Conservation (phyloP, 1,140 invertebrate species). For the Trachymyrmex cornetzi region DNA sequence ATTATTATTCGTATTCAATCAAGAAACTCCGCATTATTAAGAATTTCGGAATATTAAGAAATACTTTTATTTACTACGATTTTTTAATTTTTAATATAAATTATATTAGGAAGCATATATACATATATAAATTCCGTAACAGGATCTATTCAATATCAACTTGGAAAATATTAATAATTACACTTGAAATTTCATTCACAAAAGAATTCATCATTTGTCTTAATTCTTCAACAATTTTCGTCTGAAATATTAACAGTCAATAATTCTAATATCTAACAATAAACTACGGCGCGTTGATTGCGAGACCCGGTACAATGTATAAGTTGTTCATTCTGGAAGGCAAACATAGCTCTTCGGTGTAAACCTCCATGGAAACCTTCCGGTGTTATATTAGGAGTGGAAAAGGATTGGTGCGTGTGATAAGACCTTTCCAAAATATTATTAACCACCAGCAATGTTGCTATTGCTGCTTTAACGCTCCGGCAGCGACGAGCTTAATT, state of each 20-base stretch:
- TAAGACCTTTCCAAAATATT: constrained; percentile 49
- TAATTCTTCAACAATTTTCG: not conserved
- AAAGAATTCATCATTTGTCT: not conserved
- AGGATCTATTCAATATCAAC: not conserved
- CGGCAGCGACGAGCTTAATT: constrained; percentile 78
- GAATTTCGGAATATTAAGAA: not conserved
- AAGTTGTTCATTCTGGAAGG: not conserved
- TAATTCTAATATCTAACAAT: not conserved
- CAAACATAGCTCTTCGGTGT: not conserved
- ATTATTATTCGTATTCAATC: not conserved
- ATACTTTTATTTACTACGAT: not conserved
- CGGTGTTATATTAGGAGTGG: not conserved
- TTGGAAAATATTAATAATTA: not conserved
- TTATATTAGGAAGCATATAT: no score
- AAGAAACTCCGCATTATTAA: not conserved
- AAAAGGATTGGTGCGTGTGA: not conserved
- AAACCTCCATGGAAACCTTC: constrained; percentile 11
- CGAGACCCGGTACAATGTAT: not conserved
- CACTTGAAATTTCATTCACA: not conserved
- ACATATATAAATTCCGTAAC: not conserved
- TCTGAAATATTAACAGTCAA: not conserved
- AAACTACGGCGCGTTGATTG: not conserved
- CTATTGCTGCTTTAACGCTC: constrained; percentile 32
- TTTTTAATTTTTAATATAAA: not conserved
- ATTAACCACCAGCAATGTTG: constrained; percentile 5